These are phyloP conservation scores for Phenacoccus solenopsis DNA, from an alignment of 1,140 invertebrate species.

Conservation along the genomic window DNA sequence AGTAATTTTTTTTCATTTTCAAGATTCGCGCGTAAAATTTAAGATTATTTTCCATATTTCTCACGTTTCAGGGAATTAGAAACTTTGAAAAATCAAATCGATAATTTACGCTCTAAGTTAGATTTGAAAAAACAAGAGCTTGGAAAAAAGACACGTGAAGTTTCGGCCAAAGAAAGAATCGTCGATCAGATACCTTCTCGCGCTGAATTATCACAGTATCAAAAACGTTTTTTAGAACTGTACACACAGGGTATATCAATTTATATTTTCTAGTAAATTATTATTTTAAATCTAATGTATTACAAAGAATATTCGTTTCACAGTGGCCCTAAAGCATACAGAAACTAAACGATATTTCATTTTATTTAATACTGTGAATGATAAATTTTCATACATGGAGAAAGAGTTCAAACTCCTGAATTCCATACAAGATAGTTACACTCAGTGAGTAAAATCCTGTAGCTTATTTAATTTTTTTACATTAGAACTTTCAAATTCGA, in stretches of 20 bases:
- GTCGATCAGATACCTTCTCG: constrained; percentile 83
- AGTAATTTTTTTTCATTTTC: constrained; percentile 8
- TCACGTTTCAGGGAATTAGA: background rate
- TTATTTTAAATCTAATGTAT: too few species aligned
- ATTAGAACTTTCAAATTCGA: background rate
- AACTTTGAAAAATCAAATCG: constrained; percentile 37
- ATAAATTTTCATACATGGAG: constrained; percentile 78
- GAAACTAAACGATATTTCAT: constrained; percentile 97
- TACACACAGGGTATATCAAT: constrained; percentile 76
- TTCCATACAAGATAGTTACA: constrained; percentile 87
- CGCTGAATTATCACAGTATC: constrained; percentile 88
- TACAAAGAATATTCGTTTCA: constrained; percentile 32
- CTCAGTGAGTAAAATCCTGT: constrained; percentile 54
- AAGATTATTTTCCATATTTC: background rate
- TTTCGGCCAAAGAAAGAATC: constrained; percentile 60
- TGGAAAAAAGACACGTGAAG: constrained; percentile 69
- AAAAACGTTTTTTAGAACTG: constrained; percentile 86
- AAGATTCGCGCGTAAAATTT: background rate
- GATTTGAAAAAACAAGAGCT: constrained; percentile 45
- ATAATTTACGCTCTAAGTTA: constrained; percentile 44
- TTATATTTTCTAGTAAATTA: too few species aligned
- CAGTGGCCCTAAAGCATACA: constrained; percentile 84
- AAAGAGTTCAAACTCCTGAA: constrained; percentile 86
- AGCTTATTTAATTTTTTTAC: too few species aligned
- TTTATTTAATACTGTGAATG: constrained; percentile 89